phyloP scores from a whole-genome alignment of 2,888 invertebrate species.

The Podabrus alpinus region DNA sequence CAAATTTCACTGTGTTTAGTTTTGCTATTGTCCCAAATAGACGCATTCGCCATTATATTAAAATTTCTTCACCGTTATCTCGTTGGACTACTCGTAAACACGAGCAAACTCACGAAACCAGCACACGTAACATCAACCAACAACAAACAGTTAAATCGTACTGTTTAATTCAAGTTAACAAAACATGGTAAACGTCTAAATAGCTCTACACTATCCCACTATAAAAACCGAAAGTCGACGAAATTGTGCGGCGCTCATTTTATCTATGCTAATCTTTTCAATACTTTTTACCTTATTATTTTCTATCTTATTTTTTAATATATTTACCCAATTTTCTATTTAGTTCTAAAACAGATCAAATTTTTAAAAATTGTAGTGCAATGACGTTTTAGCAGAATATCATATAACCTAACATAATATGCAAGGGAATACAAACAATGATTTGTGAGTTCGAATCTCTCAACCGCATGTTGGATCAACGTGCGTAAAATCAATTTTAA shows the following conservation, averaged over 20 bases:
- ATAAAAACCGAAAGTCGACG: conserved; percentile 17
- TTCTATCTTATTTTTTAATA: background rate
- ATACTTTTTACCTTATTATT: background rate
- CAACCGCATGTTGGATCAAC: no score
- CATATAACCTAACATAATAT: no score
- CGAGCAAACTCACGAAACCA: conserved; percentile 5
- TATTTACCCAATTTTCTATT: background rate
- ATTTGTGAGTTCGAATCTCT: no score
- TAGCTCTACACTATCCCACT: background rate
- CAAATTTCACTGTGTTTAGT: background rate
- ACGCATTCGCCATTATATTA: conserved; percentile 4
- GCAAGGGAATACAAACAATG: no score
- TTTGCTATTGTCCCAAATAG: background rate
- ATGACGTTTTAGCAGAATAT: no score
- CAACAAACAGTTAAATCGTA: conserved; percentile 12
- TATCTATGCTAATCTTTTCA: background rate
- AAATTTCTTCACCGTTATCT: background rate
- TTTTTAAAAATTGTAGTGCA: no score
- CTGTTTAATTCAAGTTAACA: background rate
- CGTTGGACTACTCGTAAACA: conserved; percentile 7
- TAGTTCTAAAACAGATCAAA: no score
- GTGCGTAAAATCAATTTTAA: background rate
- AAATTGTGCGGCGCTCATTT: conserved; percentile 15
- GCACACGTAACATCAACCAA: conserved; percentile 1
- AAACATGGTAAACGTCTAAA: background rate